Evolutionary conservation across 1,140 invertebrate species (phyloP).

Genomic region (Drosophila murphyi): DNA sequence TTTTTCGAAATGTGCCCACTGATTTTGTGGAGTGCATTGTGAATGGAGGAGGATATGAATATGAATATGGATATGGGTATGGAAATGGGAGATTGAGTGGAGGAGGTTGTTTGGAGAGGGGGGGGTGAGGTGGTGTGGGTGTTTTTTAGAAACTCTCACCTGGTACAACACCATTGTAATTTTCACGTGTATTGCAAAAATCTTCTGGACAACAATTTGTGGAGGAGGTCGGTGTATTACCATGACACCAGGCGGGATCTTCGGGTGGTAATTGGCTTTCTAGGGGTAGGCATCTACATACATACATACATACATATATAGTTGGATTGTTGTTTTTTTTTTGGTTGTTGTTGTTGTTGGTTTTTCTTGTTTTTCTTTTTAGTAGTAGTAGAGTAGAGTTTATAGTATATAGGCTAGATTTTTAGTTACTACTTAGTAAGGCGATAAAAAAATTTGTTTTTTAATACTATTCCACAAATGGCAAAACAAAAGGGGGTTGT

Average conservation of each 20-base stretch:
- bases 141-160: constrained; percentile 74
- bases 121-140: constrained; percentile 18
- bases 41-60: too few relatives aligned
- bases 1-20: constrained; percentile 4
- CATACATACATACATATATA: constrained; percentile 60
- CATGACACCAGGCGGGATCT: constrained; percentile 87
- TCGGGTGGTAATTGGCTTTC: constrained; percentile 88
- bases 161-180: constrained; percentile 75
- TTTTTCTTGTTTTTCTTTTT: constrained; percentile 6
- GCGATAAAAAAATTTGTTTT: constrained; percentile 38
- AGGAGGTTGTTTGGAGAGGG: not conserved
- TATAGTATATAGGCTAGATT: constrained; percentile 11
- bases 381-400: not conserved
- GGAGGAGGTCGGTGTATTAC: constrained; percentile 63
- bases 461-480: constrained; percentile 1
- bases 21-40: constrained; percentile 2
- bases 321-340: constrained; percentile 30
- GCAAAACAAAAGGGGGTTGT: not conserved
- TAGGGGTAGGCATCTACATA: constrained; percentile 88
- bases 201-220: constrained; percentile 86
- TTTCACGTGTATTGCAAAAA: constrained; percentile 87
- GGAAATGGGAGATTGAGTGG: constrained; percentile 1
- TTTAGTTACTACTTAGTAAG: constrained; percentile 55
- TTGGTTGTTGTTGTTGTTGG: constrained; percentile 19
- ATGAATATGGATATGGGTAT: constrained; percentile 7